A percentile compares a stretch with the other conserved stretches of the same genome.
phyloP scores from a whole-genome alignment of 2,113 vertebrate species.

The Phoenicopterus ruber region DNA sequence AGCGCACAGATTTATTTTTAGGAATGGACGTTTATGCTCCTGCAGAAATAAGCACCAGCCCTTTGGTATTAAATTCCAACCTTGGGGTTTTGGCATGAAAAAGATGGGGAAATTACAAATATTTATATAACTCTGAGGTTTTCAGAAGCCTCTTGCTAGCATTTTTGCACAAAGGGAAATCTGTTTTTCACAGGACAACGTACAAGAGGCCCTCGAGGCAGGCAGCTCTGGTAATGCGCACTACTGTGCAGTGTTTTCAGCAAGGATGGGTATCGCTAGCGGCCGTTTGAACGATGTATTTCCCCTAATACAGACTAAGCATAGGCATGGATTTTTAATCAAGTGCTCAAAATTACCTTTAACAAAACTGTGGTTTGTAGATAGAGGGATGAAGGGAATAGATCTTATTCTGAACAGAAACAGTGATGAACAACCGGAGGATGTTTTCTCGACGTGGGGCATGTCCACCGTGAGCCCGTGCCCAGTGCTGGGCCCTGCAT shows the following conservation, averaged over 20 bases:
- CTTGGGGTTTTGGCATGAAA: not conserved
- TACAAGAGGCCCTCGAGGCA: not conserved
- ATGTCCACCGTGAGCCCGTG: accelerated
- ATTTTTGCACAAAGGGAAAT: not conserved
- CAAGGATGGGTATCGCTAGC: not conserved
- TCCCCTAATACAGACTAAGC: not conserved
- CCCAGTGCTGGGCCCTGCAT: not conserved
- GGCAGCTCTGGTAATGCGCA: accelerated
- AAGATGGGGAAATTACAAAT: not conserved
- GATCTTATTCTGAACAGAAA: not conserved
- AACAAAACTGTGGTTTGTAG: not conserved
- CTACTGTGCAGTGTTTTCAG: not conserved
- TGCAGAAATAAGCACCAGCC: not conserved
- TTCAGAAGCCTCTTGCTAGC: not conserved
- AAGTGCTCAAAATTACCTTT: not conserved
- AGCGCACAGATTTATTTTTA: not conserved
- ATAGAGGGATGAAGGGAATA: not conserved
- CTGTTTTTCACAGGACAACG: not conserved
- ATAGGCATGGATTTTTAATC: not conserved
- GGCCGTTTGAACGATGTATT: not conserved
- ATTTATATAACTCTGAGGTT: not conserved
- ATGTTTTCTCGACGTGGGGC: not conserved
- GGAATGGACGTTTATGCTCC: not conserved
- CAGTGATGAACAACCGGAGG: not conserved
- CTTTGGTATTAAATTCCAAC: not conserved